A percentile compares a stretch with the other conserved stretches of the same genome.
phyloP scores from a whole-genome alignment of 1,140 invertebrate species.

The Adoxophyes honmai region DNA sequence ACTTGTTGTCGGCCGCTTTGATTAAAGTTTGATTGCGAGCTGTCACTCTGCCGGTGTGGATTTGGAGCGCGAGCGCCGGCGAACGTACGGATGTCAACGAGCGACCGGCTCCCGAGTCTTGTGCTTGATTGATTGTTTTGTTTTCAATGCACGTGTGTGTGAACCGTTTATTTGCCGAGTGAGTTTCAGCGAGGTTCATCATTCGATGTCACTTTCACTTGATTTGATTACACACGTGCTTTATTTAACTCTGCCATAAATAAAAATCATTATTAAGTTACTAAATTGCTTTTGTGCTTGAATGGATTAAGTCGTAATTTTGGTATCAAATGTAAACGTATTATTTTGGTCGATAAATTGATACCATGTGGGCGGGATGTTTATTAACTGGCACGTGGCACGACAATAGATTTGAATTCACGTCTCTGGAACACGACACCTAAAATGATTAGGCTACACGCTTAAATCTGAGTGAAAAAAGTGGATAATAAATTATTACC shows the following conservation, averaged over 20 bases:
- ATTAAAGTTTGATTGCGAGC: constrained; percentile 55
- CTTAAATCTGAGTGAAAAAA: constrained; percentile 16
- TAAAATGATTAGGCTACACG: not conserved
- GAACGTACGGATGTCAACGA: constrained; percentile 31
- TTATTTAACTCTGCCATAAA: no score
- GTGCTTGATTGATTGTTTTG: constrained; percentile 11
- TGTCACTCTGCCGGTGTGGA: constrained; percentile 38
- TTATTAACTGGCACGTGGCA: not conserved
- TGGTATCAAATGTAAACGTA: not conserved
- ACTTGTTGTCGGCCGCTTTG: constrained; percentile 47
- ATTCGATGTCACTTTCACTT: not conserved
- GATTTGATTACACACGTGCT: not conserved
- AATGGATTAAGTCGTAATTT: not conserved
- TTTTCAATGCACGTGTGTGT: not conserved
- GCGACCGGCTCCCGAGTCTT: not conserved
- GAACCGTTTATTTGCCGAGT: not conserved
- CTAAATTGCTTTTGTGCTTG: no score
- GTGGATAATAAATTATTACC: constrained; percentile 49
- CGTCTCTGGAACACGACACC: not conserved
- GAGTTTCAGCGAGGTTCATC: not conserved
- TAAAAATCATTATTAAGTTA: no score
- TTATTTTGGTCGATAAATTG: not conserved
- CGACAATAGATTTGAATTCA: not conserved
- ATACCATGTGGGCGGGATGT: not conserved
- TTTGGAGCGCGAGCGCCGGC: constrained; percentile 23